Conservation (phyloP, 2,888 invertebrate species). For the Prosopocoilus inquinatus region DNA sequence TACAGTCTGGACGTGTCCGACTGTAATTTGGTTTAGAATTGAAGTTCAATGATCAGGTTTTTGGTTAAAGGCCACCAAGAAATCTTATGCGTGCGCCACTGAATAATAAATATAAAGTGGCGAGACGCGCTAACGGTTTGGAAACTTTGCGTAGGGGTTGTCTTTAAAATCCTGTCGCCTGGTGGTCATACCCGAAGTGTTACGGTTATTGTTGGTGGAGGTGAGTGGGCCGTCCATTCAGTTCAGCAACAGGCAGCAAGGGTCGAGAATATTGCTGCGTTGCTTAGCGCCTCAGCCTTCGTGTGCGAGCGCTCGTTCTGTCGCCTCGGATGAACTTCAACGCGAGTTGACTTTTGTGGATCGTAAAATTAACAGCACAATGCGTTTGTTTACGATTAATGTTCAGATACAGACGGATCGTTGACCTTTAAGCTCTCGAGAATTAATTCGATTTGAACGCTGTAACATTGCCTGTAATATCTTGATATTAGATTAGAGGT, state of each 20-base stretch:
- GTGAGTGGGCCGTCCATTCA: constrained; percentile 14
- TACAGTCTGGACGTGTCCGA: no score
- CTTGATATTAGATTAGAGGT: background rate
- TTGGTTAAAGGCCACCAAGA: no score
- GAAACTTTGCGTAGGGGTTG: no score
- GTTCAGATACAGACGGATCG: background rate
- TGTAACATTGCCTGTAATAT: background rate
- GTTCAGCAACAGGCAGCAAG: constrained; percentile 9
- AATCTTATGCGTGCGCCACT: no score
- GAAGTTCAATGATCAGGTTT: no score
- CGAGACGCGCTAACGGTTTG: no score
- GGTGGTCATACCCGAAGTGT: background rate
- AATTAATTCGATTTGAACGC: background rate
- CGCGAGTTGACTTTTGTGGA: constrained; percentile 18
- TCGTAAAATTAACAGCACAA: constrained; percentile 21
- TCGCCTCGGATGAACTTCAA: constrained; percentile 14
- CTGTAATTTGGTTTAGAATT: no score
- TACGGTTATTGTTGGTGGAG: background rate
- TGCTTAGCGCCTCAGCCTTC: background rate
- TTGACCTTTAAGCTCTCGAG: background rate
- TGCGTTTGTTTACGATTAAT: constrained; percentile 12
- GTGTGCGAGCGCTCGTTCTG: constrained; percentile 1
- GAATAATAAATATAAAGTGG: no score
- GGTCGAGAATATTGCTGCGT: background rate
- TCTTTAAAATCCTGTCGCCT: background rate